Conservation (phyloP, 1,140 invertebrate species). For the Maniola jurtina region DNA sequence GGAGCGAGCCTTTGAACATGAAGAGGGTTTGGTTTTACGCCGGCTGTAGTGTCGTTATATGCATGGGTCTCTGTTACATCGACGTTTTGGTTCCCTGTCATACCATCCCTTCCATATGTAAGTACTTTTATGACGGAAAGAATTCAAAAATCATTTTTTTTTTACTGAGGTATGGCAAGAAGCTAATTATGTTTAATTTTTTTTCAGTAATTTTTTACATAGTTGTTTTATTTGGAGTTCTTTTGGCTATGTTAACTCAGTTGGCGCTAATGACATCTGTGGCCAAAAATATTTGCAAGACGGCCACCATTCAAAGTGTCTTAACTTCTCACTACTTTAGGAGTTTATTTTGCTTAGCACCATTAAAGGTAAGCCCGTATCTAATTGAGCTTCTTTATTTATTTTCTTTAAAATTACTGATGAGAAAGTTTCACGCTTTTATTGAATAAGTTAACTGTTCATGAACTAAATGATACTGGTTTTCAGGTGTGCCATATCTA, state of each 20-base stretch:
- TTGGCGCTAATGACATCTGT: conserved; percentile 48
- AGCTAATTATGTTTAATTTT: conserved; percentile 10
- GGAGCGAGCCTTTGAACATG: conserved; percentile 56
- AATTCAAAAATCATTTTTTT: neutral
- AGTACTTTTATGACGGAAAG: conserved; percentile 36
- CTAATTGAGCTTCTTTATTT: neutral
- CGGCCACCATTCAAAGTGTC: conserved; percentile 37
- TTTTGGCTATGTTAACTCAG: conserved; percentile 53
- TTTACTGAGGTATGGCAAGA: neutral
- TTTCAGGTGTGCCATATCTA: conserved; percentile 49
- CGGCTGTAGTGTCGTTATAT: conserved; percentile 47
- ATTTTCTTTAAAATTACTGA: too few species aligned
- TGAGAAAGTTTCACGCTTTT: too few species aligned
- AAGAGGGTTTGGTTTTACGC: conserved; percentile 61
- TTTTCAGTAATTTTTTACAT: conserved; percentile 63
- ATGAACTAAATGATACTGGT: conserved; percentile 9
- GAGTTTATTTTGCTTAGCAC: conserved; percentile 51
- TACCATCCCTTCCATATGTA: conserved; percentile 59
- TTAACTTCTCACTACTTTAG: conserved; percentile 45
- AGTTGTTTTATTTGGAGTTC: conserved; percentile 48
- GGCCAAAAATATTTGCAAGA: conserved; percentile 42
- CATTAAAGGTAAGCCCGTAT: conserved; percentile 44
- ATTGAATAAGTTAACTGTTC: too few species aligned
- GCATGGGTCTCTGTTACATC: conserved; percentile 62
- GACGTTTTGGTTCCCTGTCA: conserved; percentile 62